Percentiles rank a stretch among this genome's conserved stretches.
Conservation (phyloP, 1,140 invertebrate species). For the Diuraphis noxia region DNA sequence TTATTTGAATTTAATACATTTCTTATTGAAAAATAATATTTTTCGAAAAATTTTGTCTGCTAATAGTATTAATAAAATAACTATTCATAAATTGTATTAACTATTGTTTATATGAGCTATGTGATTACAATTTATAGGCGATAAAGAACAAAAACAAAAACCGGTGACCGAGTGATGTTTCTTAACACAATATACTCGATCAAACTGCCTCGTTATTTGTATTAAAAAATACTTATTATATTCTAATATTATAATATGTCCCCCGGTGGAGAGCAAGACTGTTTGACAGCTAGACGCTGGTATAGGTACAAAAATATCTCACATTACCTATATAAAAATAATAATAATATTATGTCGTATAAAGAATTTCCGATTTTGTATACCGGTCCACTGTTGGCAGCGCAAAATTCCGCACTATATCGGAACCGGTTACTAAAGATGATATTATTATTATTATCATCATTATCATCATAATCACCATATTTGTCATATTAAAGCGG, state of each 20-base stretch:
- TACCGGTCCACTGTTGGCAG: background rate
- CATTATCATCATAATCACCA: background rate
- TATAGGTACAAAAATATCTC: background rate
- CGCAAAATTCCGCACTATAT: background rate
- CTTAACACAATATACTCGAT: background rate
- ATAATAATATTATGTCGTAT: background rate
- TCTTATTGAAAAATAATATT: background rate
- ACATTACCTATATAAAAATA: background rate
- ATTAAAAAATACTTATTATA: too few species aligned
- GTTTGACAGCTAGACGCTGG: background rate
- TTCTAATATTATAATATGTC: background rate
- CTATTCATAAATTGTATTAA: background rate
- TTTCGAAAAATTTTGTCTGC: background rate
- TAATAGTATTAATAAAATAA: background rate
- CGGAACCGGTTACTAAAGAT: background rate
- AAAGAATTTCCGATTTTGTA: background rate
- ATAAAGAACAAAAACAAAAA: background rate
- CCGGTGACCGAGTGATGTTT: background rate
- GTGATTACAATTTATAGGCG: too few species aligned
- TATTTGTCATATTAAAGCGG: background rate
- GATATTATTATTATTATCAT: background rate
- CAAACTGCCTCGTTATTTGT: background rate
- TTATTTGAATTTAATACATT: background rate
- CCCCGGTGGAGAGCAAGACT: background rate
- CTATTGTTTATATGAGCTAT: background rate